Base-by-base conservation (phyloP, 2,888 invertebrate genomes). In the Lymantria dispar region DNA sequence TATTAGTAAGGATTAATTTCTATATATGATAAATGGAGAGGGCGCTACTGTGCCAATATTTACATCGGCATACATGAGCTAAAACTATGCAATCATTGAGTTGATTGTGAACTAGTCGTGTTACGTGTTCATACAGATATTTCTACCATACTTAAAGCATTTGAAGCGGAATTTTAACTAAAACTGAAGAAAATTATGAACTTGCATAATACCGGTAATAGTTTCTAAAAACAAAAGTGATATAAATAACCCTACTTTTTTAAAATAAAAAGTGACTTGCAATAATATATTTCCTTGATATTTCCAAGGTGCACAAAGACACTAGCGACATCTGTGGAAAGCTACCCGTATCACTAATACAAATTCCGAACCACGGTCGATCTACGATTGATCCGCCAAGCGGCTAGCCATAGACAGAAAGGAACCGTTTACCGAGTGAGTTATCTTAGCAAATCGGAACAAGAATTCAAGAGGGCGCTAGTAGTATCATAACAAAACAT, bases 261-360 rank as follows among this genome's bases (percentile, higher is more conserved):
- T 14, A 44, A 15, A 36, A 30, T 37, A 3, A 36, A 44, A 44
- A 43, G 14, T 44, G 14, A 44, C 36, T 44, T 36, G 37, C 44
- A 44, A 37, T 43, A 43, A 30, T 43, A 41, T n/a, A n/a, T n/a
- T n/a, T n/a, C n/a, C n/a, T n/a, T n/a, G 10, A 11, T 10, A 3
- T 7, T 2, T 13, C 2, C 3, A 14, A 43, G 36, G 7, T 11
- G 44, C 36, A 36, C 44, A 48, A 48, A 38, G 43, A 43, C 37
- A 43, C 36, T 48, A 38, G 30, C 30, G 48, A 48, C 42, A 48
- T 48, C 48, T 48, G 43, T 43, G 15, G 38, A 43, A 37, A 43
- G 38, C 42, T 43, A 43, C 30, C 48, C 37, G 43, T 48, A 48
- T 37, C 7, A 48, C 43, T 42, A 30, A 41, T n/a, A 48, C 48